Evolutionary conservation across 1,140 invertebrate genomes (phyloP).

Genomic region (Eumeta japonica): DNA sequence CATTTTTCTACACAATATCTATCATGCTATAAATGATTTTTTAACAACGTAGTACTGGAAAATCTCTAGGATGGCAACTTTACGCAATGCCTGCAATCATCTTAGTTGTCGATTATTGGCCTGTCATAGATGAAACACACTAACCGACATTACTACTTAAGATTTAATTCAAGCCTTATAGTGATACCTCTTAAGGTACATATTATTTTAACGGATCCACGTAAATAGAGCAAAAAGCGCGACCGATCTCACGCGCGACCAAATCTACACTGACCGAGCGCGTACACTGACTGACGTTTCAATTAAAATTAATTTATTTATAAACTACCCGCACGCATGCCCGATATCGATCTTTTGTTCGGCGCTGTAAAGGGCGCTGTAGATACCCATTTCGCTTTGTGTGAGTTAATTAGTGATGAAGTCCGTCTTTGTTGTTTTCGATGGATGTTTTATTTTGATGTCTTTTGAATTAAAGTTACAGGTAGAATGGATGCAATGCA

Average conservation of each 20-base stretch:
- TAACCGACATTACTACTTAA: neutral
- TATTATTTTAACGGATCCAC: neutral
- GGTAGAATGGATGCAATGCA: too few relatives aligned
- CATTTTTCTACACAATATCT: too few relatives aligned
- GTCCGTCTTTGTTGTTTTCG: too few relatives aligned
- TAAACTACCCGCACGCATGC: slow-evolving; percentile 11
- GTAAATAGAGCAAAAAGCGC: too few relatives aligned
- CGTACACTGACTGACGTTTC: slow-evolving; percentile 16
- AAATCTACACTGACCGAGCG: too few relatives aligned
- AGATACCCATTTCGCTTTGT: slow-evolving; percentile 15
- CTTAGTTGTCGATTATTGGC: too few relatives aligned
- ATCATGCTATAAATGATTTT: too few relatives aligned
- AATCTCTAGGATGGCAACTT: too few relatives aligned
- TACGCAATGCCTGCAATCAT: too few relatives aligned
- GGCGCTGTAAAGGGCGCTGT: slow-evolving; percentile 8
- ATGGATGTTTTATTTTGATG: slow-evolving; percentile 6
- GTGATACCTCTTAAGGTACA: neutral
- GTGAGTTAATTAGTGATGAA: slow-evolving; percentile 12
- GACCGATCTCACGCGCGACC: too few relatives aligned
- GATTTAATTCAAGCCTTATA: neutral
- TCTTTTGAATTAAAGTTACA: slow-evolving; percentile 15
- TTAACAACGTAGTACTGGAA: too few relatives aligned
- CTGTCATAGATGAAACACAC: too few relatives aligned
- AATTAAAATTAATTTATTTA: slow-evolving; percentile 23
- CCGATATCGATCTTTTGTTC: slow-evolving; percentile 16